Conservation (phyloP, 1,140 invertebrate species). For the Steinernema khuongi region DNA sequence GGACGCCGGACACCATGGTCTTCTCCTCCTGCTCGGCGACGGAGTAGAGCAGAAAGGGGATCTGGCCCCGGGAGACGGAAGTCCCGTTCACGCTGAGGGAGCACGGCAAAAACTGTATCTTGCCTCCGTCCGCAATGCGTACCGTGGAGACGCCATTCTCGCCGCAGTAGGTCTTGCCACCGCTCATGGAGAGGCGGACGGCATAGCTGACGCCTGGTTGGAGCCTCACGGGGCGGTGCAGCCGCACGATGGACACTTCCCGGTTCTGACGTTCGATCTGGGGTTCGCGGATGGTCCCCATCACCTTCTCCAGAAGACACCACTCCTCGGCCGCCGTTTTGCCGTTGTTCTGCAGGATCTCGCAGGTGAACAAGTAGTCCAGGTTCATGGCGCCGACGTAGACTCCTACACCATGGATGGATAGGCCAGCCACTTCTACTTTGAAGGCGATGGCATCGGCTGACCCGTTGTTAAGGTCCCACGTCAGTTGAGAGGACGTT, state of each 20-base stretch:
- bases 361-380: conserved; percentile 12
- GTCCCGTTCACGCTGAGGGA: conserved; percentile 63
- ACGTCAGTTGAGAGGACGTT: conserved; percentile 78
- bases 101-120: conserved; percentile 45
- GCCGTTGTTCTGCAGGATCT: conserved; percentile 27
- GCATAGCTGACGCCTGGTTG: conserved; percentile 41
- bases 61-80: conserved; percentile 83
- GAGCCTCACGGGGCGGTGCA: conserved; percentile 29
- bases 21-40: conserved; percentile 41
- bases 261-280: conserved; percentile 7
- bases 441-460: conserved; percentile 91
- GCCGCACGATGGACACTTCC: conserved; percentile 11
- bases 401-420: conserved; percentile 78
- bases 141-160: conserved; percentile 36
- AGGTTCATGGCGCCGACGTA: conserved; percentile 65
- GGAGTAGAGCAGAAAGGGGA: conserved; percentile 87
- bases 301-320: conserved; percentile 16
- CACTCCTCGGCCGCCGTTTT: conserved; percentile 28
- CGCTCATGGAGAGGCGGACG: conserved; percentile 39
- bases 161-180: conserved; percentile 49
- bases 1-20: not conserved
- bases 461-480: conserved; percentile 93
- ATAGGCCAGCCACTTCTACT: conserved; percentile 80
- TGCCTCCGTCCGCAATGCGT: conserved; percentile 37
- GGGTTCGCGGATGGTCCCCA: conserved; percentile 3